Base-by-base conservation (phyloP, 1,140 invertebrate species). In the Apis laboriosa region DNA sequence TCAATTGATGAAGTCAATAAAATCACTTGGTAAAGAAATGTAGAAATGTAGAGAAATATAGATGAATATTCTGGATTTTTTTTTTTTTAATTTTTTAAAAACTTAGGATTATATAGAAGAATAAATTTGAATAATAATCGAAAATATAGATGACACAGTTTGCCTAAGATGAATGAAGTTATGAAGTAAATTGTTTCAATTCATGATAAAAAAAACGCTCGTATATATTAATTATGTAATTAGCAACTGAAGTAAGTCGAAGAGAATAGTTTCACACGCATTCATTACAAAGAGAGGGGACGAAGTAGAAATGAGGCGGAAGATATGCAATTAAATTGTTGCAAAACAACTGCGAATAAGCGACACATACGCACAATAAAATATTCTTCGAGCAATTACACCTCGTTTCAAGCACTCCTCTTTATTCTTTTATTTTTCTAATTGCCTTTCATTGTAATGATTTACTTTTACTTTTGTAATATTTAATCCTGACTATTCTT, bases 301-400 rank as follows among this genome's bases (percentile, higher is more conserved):
- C 28, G 19, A n/a, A n/a, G 19, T 51, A 67, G 79, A 81, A 81
- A 81, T 81, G 63, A 81, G 79, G 79, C 79, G 73, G 68, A 81
- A 81, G 79, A 17, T 43, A 61, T 34, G 63, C 76, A 81, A 81
- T 81, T 81, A 81, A 81, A 51, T 34, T 19, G 79, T 81, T 81
- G 74, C 24, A 74, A 77, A 82, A 82, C 49, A 11, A 2, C 19
- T 28, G 60, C 55, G 24, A 56, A 63, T 24, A 55, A 68, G 73
- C 73, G 73, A 24, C 74, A 68, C 24, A 43, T 70, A 67, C 43
- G 53, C 63, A 60, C 19, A 28, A 55, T 49, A 43, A 51, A 60
- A 76, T 67, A 58, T 24, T 67, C 60, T 17, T 21, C 34, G 53
- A 28, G 28, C 74, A 76, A 77, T 82, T 82, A 82, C 51, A 13